Conservation (phyloP, 2,113 vertebrate genomes). For the Herpetotheres cachinnans region DNA sequence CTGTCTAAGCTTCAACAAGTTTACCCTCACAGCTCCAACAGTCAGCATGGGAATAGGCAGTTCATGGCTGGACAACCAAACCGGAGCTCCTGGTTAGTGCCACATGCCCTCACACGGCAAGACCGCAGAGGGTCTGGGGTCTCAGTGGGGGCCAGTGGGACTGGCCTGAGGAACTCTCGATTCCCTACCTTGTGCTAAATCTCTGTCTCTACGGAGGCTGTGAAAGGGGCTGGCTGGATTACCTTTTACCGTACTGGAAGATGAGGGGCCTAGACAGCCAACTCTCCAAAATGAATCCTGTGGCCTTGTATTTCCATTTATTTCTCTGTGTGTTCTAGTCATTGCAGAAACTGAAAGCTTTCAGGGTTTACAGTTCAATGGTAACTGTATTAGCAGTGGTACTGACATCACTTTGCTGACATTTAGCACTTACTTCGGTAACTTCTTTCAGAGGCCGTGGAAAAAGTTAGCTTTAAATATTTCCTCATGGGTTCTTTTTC, state of each 20-base stretch:
- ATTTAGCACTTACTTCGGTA: background rate
- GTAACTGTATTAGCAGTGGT: background rate
- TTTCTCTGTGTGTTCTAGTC: background rate
- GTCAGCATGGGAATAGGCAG: background rate
- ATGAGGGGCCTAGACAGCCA: background rate
- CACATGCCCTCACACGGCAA: rapidly evolving
- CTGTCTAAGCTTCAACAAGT: background rate
- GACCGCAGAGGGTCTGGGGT: background rate
- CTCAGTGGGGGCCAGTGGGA: no score
- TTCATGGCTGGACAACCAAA: background rate
- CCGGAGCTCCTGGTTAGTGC: background rate
- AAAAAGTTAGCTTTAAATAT: background rate
- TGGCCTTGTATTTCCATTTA: background rate
- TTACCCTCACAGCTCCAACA: background rate
- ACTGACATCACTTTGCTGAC: background rate
- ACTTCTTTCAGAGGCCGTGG: background rate
- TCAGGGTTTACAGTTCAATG: background rate
- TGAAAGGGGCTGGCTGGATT: background rate
- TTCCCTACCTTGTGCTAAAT: background rate
- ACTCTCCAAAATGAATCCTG: background rate
- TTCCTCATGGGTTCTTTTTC: background rate
- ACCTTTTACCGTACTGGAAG: background rate
- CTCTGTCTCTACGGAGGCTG: background rate
- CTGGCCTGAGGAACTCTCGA: background rate
- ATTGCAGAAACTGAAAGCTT: background rate